A percentile compares a stretch with the other conserved stretches of the same genome.
Conservation (phyloP, 2,888 invertebrate genomes). For the Chymomyza procnemis region DNA sequence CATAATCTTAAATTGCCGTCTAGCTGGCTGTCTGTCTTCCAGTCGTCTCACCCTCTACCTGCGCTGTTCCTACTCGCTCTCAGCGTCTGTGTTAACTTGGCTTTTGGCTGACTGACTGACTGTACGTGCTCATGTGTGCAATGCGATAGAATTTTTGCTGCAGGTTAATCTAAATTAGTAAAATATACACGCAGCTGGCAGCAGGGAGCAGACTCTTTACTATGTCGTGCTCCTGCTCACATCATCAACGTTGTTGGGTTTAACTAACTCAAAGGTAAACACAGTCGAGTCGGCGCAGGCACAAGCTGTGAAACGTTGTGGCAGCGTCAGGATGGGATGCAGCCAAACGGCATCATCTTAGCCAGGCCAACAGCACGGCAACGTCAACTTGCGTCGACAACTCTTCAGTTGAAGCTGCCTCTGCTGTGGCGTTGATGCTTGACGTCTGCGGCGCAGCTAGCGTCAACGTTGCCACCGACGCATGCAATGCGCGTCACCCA, state of each 20-base stretch:
- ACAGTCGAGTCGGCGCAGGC: constrained; percentile 57
- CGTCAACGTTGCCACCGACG: constrained; percentile 10
- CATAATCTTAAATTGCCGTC: constrained; percentile 67
- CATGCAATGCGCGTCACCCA: constrained; percentile 37
- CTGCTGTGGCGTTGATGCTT: not conserved
- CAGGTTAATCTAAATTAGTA: constrained; percentile 75
- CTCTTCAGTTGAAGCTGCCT: constrained; percentile 44
- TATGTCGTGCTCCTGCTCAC: constrained; percentile 18
- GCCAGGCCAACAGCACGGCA: constrained; percentile 24
- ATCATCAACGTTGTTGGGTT: constrained; percentile 36
- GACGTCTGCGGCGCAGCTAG: not conserved
- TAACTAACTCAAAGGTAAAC: constrained; percentile 70
- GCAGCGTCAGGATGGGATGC: not conserved
- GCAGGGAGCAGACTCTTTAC: constrained; percentile 11
- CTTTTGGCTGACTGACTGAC: constrained; percentile 39
- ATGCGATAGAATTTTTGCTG: constrained; percentile 68
- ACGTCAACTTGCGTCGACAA: constrained; percentile 60
- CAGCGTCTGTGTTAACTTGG: constrained; percentile 1
- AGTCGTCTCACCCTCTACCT: not conserved
- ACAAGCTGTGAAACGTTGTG: constrained; percentile 21
- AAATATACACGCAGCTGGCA: constrained; percentile 59
- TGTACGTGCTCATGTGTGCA: constrained; percentile 69
- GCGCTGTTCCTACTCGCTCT: too few species aligned
- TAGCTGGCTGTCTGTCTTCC: constrained; percentile 2
- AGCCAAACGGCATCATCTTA: not conserved